Evolutionary conservation across 2,888 invertebrate genomes (phyloP).

Genomic region (Protodeltote pygarga): DNA sequence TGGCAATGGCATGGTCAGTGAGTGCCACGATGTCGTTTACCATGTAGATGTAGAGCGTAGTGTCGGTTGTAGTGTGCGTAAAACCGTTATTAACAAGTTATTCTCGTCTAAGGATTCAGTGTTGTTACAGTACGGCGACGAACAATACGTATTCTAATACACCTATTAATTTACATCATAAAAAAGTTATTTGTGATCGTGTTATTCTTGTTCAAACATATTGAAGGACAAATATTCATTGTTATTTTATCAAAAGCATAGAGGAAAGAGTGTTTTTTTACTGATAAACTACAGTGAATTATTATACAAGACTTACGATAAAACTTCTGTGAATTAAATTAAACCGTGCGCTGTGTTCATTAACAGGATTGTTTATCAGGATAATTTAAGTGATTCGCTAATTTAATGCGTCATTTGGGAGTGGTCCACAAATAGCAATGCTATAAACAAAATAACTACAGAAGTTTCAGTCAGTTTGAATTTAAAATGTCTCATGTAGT

Average conservation of each 20-base stretch:
- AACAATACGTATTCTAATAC: slow-evolving; percentile 7
- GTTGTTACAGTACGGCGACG: neutral
- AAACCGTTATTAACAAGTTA: too few relatives aligned
- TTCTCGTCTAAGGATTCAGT: slow-evolving; percentile 25
- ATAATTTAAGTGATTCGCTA: slow-evolving; percentile 30
- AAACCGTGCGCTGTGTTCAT: neutral
- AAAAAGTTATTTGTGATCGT: too few relatives aligned
- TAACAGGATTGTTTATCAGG: neutral
- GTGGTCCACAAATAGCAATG: slow-evolving; percentile 19
- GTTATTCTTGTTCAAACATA: neutral
- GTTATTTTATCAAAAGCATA: neutral
- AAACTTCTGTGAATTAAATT: neutral
- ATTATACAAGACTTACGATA: neutral
- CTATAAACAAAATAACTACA: too few relatives aligned
- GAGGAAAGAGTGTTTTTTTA: slow-evolving; percentile 1
- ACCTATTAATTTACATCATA: neutral
- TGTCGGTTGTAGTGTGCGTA: too few relatives aligned
- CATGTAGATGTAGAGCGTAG: too few relatives aligned
- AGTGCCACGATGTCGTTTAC: too few relatives aligned
- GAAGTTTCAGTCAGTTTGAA: too few relatives aligned
- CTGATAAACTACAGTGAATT: slow-evolving; percentile 13
- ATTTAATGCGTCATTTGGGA: slow-evolving; percentile 29
- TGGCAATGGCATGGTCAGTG: too few relatives aligned
- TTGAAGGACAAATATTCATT: slow-evolving; percentile 15
- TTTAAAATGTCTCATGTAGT: slow-evolving; percentile 48